Conservation (phyloP, 2,797 vertebrate species). For the Sciurus vulgaris region DNA sequence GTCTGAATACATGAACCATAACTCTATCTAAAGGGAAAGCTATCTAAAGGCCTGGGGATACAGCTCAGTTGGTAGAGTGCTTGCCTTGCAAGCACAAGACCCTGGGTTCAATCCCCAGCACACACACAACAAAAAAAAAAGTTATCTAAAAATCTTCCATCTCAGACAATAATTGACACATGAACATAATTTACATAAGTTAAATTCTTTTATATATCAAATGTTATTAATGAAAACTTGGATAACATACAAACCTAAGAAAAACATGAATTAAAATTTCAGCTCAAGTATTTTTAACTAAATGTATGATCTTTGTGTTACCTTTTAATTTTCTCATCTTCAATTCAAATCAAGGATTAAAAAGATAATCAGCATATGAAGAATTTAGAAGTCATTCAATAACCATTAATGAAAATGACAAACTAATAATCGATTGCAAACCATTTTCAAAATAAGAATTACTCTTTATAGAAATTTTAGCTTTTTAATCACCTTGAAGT, state of each 20-base stretch:
- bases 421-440: neutral
- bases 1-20: neutral
- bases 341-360: conserved; percentile 35
- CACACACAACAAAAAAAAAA: neutral
- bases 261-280: conserved; percentile 55
- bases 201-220: neutral
- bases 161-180: conserved; percentile 30
- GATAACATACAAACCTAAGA: conserved; percentile 33
- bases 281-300: conserved; percentile 11
- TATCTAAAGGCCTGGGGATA: too few species aligned
- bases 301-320: conserved; percentile 13
- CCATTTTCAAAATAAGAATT: conserved; percentile 47
- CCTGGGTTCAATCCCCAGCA: too few species aligned
- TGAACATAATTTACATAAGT: neutral
- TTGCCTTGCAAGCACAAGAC: too few species aligned
- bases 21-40: neutral
- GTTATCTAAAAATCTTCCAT: neutral
- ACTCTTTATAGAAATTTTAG: conserved; percentile 32
- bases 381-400: neutral
- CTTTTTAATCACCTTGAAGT: conserved; percentile 22
- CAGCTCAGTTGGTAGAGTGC: too few species aligned
- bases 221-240: conserved; percentile 55
- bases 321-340: conserved; percentile 25
- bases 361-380: conserved; percentile 5
- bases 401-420: conserved; percentile 21